Evolutionary conservation across 2,113 vertebrate genomes (phyloP).

Genomic region (Cervus canadensis): DNA sequence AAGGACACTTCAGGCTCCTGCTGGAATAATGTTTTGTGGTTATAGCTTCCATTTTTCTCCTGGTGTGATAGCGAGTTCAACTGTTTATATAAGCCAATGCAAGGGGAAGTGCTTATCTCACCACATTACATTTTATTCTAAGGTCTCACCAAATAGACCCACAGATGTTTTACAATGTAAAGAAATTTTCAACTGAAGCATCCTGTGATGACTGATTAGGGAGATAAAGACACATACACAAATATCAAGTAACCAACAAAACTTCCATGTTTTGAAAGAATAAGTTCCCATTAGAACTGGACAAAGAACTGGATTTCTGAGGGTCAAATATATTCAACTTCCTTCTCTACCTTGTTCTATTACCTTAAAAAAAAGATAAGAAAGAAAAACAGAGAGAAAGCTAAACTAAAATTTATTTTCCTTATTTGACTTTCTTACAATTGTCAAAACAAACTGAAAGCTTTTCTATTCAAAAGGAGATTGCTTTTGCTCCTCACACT

Average conservation of each 20-base stretch:
- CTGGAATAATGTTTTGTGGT: background rate
- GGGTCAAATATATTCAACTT: background rate
- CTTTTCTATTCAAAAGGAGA: background rate
- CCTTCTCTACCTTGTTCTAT: background rate
- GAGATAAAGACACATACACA: background rate
- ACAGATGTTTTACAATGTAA: background rate
- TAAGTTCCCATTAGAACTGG: background rate
- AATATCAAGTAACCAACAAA: background rate
- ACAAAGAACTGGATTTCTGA: background rate
- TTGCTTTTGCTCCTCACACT: background rate
- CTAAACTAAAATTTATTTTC: background rate
- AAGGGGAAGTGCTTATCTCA: background rate
- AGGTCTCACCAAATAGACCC: background rate
- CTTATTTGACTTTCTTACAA: background rate
- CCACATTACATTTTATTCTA: background rate
- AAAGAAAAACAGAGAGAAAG: background rate
- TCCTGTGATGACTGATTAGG: background rate
- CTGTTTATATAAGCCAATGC: background rate
- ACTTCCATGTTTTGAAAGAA: background rate
- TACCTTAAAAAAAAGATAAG: background rate
- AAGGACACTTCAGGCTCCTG: background rate
- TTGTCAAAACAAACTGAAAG: background rate
- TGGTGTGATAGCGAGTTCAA: background rate
- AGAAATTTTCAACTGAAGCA: background rate
- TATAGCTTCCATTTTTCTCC: slow-evolving; percentile 5